Evolutionary conservation across 1,140 invertebrate genomes (phyloP).

Genomic region (Zaprionus taronus): DNA sequence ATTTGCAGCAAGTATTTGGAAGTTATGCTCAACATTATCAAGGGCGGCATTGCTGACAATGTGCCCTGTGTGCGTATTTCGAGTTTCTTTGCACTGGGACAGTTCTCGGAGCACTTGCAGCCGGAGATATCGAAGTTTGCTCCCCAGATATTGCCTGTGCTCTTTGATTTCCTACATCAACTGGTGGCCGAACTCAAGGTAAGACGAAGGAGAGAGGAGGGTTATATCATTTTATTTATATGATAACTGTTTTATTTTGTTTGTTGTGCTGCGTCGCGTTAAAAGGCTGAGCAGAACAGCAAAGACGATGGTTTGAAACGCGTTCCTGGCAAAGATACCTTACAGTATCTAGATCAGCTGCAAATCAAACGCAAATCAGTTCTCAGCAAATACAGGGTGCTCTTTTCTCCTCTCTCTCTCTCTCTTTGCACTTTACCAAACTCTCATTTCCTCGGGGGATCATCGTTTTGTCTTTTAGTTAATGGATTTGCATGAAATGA

Average conservation of each 20-base stretch:
- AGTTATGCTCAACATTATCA: conserved; percentile 89
- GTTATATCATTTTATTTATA: conserved; percentile 10
- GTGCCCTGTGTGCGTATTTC: conserved; percentile 88
- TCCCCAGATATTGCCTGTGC: conserved; percentile 89
- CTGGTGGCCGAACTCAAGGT: conserved; percentile 86
- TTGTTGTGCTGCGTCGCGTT: conserved; percentile 56
- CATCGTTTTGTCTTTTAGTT: not conserved
- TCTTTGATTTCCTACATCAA: conserved; percentile 89
- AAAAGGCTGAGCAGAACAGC: conserved; percentile 57
- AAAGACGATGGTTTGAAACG: conserved; percentile 40
- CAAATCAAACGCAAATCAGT: conserved; percentile 78
- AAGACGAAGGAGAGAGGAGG: not conserved
- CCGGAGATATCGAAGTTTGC: conserved; percentile 90
- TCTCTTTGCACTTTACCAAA: conserved; percentile 36
- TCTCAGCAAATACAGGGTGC: conserved; percentile 74
- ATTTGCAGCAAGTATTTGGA: conserved; percentile 90
- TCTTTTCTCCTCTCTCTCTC: conserved; percentile 13
- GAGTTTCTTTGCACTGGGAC: conserved; percentile 92
- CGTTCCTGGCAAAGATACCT: conserved; percentile 60
- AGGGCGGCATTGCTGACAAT: conserved; percentile 88
- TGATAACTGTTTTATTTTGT: conserved; percentile 58
- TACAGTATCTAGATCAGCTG: conserved; percentile 68
- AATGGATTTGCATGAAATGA: not conserved
- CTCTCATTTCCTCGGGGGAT: conserved; percentile 21
- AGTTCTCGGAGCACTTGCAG: conserved; percentile 93